Conservation (phyloP, 1,140 invertebrate species). For the Drosophila paulistorum region DNA sequence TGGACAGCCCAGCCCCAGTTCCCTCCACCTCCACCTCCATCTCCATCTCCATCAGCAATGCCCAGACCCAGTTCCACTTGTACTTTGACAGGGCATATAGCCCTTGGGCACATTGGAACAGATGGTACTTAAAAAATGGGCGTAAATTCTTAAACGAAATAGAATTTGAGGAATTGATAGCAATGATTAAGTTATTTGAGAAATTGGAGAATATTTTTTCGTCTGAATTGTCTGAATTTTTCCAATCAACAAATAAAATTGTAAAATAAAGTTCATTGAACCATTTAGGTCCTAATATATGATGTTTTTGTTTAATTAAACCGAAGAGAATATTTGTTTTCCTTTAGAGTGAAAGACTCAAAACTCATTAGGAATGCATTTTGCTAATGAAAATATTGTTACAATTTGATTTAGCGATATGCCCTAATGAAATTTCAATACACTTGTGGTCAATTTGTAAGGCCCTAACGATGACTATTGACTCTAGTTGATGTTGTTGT, state of each 20-base stretch:
- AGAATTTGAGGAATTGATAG: constrained; percentile 30
- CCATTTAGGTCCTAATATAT: neutral
- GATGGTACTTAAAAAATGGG: constrained; percentile 52
- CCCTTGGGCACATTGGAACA: constrained; percentile 44
- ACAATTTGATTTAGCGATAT: constrained; percentile 24
- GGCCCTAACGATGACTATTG: constrained; percentile 29
- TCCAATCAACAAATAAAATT: neutral
- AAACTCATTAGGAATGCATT: neutral
- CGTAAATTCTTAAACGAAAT: constrained; percentile 65
- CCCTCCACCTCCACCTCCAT: no score
- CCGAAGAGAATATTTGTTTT: no score
- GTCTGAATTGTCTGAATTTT: constrained; percentile 22
- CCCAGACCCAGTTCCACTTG: constrained; percentile 17
- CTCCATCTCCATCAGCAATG: neutral
- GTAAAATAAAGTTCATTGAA: constrained; percentile 5
- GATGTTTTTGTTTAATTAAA: no score
- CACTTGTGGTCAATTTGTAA: constrained; percentile 41
- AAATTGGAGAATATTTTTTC: constrained; percentile 29
- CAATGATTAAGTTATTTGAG: constrained; percentile 28
- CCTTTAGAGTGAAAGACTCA: no score
- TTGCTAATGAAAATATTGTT: neutral
- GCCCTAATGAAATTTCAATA: constrained; percentile 43
- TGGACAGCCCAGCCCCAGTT: constrained; percentile 47
- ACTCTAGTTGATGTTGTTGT: constrained; percentile 9
- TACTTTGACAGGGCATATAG: constrained; percentile 27